A percentile compares a stretch with the other conserved stretches of the same genome.
Conservation (phyloP, 2,113 vertebrate genomes). For the Plotosus lineatus region DNA sequence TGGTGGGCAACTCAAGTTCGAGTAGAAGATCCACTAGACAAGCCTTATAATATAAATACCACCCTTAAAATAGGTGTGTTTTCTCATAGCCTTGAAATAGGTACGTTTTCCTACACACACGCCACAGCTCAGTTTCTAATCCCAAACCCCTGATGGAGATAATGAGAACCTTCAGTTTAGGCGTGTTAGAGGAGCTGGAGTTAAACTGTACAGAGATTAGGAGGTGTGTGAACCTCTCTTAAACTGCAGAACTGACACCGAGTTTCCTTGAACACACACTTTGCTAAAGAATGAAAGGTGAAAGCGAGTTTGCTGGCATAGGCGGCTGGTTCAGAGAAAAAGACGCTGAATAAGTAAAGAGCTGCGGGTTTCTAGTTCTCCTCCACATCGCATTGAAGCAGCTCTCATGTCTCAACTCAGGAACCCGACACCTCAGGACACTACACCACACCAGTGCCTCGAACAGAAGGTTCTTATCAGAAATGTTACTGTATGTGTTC, state of each 20-base stretch:
- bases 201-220: not conserved
- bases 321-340: slow-evolving; percentile 19
- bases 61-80: no score
- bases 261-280: not conserved
- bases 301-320: slow-evolving; percentile 13
- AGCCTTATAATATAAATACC: not conserved
- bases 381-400: not conserved
- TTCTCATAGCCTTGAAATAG: no score
- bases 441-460: slow-evolving; percentile 24
- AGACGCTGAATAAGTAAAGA: slow-evolving; percentile 66
- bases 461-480: not conserved
- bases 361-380: slow-evolving; percentile 15
- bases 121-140: not conserved
- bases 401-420: slow-evolving; percentile 1
- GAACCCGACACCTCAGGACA: slow-evolving; percentile 9
- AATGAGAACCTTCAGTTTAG: not conserved
- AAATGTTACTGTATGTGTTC: not conserved
- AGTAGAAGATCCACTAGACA: not conserved
- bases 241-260: not conserved
- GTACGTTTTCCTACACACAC: no score
- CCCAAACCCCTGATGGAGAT: not conserved
- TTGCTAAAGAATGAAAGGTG: not conserved
- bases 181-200: not conserved
- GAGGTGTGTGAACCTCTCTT: not conserved
- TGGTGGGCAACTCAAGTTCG: not conserved